Evolutionary conservation across 2,113 vertebrate genomes (phyloP), one percentile per base, ranked within the genome.

Genomic region (Passer montanus): DNA sequence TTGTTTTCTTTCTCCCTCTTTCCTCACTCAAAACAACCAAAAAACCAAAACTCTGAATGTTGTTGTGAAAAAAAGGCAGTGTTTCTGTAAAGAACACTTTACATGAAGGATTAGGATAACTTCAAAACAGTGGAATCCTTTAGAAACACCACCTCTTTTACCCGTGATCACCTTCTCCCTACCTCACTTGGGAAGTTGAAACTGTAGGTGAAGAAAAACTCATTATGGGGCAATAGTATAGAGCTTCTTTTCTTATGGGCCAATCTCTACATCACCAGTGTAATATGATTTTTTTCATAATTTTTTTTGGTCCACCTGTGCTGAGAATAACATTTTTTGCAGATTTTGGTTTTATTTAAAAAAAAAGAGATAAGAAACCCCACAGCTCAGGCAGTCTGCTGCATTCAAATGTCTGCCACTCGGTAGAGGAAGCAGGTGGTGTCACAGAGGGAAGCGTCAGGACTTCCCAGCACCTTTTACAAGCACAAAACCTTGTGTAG

Each of bases 321-420:
- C 86, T 89, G 69, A 88, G 69, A 83, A 53, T 90, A 92, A 95
- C 64, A 70, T 88, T 95, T 97, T 97, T 95, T 93, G 58, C 67
- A 83, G 87, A 66, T 64, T 92, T 60, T 94, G 52, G 26, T 94
- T 94, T 97, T 87, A 74, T 63, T 37, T 1, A 44, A n/a, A 11
- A 10, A 68, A 13, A 7, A 46, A 52, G 11, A 24, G 52, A 93
- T 87, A 68, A 77, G 37, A 50, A 95, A 47, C 13, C 23, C 39
- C 46, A 53, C 53, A 62, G 85, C 44, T 93, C 41, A 75, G 47
- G 67, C 86, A 41, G 60, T 47, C 44, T 58, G 75, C 67, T 76
- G 77, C 52, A 26, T 60, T 84, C n/a, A 55, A 17, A 49, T 58
- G 53, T 59, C 60, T 79, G 55, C 87, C 58, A 41, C 82, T 67